Conservation (phyloP, 2,888 invertebrate genomes). For the Cataglyphis cursor region DNA sequence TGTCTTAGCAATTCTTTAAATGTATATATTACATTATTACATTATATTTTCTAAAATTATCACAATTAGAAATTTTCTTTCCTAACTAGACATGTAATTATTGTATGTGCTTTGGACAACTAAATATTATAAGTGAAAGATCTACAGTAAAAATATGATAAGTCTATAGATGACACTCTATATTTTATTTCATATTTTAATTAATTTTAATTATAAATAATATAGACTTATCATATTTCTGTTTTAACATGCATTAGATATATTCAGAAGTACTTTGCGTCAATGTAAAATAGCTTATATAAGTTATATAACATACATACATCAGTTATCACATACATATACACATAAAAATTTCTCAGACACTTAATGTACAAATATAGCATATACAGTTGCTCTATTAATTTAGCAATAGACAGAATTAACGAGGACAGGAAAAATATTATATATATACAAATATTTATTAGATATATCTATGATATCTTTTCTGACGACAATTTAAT, state of each 20-base stretch:
- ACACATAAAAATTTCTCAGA: not conserved
- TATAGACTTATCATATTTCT: conserved; percentile 3
- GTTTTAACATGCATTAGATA: not conserved
- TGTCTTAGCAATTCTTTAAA: not conserved
- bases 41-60: not conserved
- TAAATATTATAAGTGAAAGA: not conserved
- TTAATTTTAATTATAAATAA: not conserved
- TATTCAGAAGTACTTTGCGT: not conserved
- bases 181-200: not conserved
- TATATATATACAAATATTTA: conserved; percentile 16
- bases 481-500: too few relatives aligned
- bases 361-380: not conserved
- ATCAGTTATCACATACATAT: not conserved
- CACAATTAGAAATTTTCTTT: not conserved
- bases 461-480: conserved; percentile 20
- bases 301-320: not conserved
- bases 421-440: not conserved
- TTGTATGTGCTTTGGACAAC: not conserved
- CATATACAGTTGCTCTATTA: not conserved
- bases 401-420: not conserved
- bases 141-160: not conserved
- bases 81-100: not conserved
- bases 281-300: not conserved
- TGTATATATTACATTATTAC: not conserved
- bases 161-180: not conserved